phyloP scores from a whole-genome alignment of 2,797 vertebrate genomes.

The Karalla daura region DNA sequence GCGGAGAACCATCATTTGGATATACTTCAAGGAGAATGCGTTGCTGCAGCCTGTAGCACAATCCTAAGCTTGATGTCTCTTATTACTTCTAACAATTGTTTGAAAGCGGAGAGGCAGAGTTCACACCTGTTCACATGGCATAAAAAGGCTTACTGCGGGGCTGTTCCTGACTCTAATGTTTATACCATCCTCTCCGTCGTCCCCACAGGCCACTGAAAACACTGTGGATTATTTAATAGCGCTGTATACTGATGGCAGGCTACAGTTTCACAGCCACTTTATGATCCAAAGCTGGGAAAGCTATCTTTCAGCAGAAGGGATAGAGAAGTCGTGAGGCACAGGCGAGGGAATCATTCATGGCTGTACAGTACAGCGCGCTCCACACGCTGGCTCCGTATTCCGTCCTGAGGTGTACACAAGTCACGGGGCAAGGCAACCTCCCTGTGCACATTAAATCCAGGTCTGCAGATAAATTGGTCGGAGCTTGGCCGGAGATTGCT shows the following conservation, averaged over 20 bases:
- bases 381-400: slow-evolving; percentile 42
- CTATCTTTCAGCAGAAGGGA: slow-evolving; percentile 63
- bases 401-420: slow-evolving; percentile 61
- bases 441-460: slow-evolving; percentile 63
- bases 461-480: slow-evolving; percentile 70
- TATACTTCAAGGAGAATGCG: slow-evolving; percentile 64
- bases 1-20: slow-evolving; percentile 57
- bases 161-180: slow-evolving; percentile 74
- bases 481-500: slow-evolving; percentile 68
- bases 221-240: slow-evolving; percentile 73
- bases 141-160: slow-evolving; percentile 65
- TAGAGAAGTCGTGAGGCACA: slow-evolving; percentile 30
- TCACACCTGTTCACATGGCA: slow-evolving; percentile 75
- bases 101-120: slow-evolving; percentile 66
- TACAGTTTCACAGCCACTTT: slow-evolving; percentile 73
- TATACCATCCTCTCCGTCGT: slow-evolving; percentile 62
- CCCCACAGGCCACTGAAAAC: slow-evolving; percentile 71
- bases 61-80: slow-evolving; percentile 58
- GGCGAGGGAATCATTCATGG: slow-evolving; percentile 44
- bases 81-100: slow-evolving; percentile 67
- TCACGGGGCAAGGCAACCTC: slow-evolving; percentile 61
- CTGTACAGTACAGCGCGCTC: slow-evolving; percentile 20
- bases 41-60: slow-evolving; percentile 57
- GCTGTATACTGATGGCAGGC: slow-evolving; percentile 60
- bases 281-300: slow-evolving; percentile 65